phyloP scores from a whole-genome alignment of 2,113 vertebrate species.

The Pangasianodon hypophthalmus region DNA sequence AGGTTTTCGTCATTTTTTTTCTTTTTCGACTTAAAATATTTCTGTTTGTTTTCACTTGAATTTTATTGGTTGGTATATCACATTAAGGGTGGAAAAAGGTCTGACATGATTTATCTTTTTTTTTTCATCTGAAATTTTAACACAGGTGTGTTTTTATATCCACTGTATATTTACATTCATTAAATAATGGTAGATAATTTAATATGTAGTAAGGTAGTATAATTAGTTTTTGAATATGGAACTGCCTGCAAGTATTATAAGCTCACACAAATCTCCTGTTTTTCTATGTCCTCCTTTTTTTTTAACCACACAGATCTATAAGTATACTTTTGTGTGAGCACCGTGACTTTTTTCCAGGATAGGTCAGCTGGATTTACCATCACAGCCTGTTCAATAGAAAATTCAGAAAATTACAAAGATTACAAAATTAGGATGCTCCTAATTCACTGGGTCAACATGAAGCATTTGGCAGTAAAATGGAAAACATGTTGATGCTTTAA shows the following conservation, averaged over 20 bases:
- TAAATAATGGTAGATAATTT: not conserved
- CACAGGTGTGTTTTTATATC: not conserved
- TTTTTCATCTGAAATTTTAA: not conserved
- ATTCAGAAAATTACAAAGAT: not conserved
- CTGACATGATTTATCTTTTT: constrained; percentile 1
- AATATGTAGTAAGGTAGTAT: not conserved
- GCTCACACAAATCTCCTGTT: not conserved
- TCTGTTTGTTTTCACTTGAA: not conserved
- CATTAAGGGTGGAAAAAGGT: not conserved
- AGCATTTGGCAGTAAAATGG: constrained; percentile 15
- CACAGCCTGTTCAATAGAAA: not conserved
- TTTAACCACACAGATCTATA: not conserved
- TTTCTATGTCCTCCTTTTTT: not conserved
- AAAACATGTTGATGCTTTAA: constrained; percentile 26
- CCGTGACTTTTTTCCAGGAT: not conserved
- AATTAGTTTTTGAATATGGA: not conserved
- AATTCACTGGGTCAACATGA: constrained; percentile 16
- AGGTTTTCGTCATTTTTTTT: not conserved
- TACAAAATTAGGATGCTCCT: not conserved
- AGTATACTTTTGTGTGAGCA: not conserved
- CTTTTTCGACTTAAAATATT: not conserved
- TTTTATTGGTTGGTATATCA: no score
- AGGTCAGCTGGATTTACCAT: not conserved
- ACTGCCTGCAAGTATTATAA: not conserved
- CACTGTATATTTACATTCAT: not conserved